Conservation (phyloP, 2,888 invertebrate genomes). For the Sinhomidia bicolor region DNA sequence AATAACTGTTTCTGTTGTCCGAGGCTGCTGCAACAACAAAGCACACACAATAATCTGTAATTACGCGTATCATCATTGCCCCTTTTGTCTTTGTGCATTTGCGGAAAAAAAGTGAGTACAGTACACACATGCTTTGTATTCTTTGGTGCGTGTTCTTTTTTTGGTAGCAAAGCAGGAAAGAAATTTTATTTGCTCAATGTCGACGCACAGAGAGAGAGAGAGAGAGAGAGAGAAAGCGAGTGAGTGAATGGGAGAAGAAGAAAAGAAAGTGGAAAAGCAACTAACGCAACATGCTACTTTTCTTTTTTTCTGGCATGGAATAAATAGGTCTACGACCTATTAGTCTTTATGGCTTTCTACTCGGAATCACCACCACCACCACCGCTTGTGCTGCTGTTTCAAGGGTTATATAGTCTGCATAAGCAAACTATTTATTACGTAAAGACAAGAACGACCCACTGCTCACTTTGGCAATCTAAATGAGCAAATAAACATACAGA, state of each 20-base stretch:
- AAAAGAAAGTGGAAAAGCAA: not conserved
- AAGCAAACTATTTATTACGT: conserved; percentile 10
- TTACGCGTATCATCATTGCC: not conserved
- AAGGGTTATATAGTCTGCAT: not conserved
- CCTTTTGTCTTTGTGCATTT: conserved; percentile 7
- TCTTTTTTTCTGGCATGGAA: conserved; percentile 14
- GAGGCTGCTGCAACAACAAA: not conserved
- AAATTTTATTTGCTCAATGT: not conserved
- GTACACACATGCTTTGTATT: too few species aligned
- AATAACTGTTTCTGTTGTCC: not conserved
- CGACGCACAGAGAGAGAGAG: not conserved
- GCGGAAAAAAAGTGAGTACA: conserved; percentile 4
- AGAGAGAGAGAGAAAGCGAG: not conserved
- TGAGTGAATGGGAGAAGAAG: not conserved
- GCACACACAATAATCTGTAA: not conserved
- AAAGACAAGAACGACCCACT: not conserved
- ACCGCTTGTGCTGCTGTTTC: not conserved
- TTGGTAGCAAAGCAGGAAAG: too few species aligned
- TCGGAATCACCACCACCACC: not conserved
- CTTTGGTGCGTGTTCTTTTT: conserved; percentile 4
- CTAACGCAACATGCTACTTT: conserved; percentile 38
- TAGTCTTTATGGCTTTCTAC: conserved; percentile 28
- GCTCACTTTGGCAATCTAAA: not conserved
- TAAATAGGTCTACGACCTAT: conserved; percentile 35
- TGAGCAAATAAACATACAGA: not conserved